A percentile compares a stretch with the other conserved stretches of the same genome.
Evolutionary conservation across 2,113 vertebrate species (phyloP).

Genomic region (Pseudorectes ferrugineus): DNA sequence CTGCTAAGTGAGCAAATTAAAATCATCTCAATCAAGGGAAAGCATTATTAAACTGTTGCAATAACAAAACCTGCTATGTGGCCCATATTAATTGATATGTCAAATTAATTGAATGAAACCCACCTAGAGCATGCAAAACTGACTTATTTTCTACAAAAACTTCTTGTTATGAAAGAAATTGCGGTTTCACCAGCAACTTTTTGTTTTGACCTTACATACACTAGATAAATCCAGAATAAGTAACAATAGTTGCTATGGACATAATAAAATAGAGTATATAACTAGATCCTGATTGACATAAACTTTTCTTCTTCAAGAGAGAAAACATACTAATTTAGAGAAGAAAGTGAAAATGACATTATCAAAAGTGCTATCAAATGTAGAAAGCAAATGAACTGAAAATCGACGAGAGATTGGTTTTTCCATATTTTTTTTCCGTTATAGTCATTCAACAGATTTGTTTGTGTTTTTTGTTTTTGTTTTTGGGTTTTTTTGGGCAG

Average conservation of each 20-base stretch:
- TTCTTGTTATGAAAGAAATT: background rate
- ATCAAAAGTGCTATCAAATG: background rate
- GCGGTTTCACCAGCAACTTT: background rate
- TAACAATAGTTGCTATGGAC: background rate
- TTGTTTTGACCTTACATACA: background rate
- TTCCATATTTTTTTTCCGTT: background rate
- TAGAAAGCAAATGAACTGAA: background rate
- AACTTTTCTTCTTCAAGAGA: background rate
- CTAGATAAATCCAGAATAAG: background rate
- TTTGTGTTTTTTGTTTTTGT: background rate
- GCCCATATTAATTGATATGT: background rate
- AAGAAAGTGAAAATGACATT: background rate
- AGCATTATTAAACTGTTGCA: background rate
- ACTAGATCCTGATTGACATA: background rate
- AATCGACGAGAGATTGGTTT: background rate
- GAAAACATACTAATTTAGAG: background rate
- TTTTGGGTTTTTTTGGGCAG: background rate
- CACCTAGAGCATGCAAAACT: background rate
- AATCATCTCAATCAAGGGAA: background rate
- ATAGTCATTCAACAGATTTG: background rate
- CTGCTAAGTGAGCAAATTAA: background rate
- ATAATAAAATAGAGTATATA: background rate
- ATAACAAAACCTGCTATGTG: background rate
- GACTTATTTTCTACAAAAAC: background rate
- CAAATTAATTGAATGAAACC: background rate